Evolutionary conservation across 2,888 invertebrate species (phyloP).

Genomic region (Clanis bilineata): DNA sequence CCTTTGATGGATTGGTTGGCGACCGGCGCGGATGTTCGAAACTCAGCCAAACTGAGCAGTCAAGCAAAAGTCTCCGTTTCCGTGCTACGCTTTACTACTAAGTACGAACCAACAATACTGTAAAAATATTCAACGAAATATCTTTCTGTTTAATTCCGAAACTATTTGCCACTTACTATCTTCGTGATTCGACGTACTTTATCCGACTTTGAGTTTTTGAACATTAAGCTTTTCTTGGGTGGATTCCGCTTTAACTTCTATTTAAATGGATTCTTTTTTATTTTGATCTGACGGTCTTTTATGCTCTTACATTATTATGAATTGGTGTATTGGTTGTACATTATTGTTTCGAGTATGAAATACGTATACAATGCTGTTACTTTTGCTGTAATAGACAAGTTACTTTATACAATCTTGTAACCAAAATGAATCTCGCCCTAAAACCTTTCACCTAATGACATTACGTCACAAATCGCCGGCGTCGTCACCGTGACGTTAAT

Average conservation of each 20-base stretch:
- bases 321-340: no score
- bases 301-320: no score
- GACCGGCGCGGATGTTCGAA: slow-evolving; percentile 78
- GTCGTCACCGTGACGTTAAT: slow-evolving; percentile 31
- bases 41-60: slow-evolving; percentile 67
- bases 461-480: slow-evolving; percentile 24
- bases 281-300: no score
- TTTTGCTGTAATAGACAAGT: no score
- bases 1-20: slow-evolving; percentile 82
- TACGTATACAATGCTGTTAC: no score
- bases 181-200: not conserved
- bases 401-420: not conserved
- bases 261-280: no score
- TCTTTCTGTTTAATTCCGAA: not conserved
- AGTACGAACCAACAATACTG: slow-evolving; percentile 27
- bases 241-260: not conserved
- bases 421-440: slow-evolving; percentile 13
- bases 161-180: not conserved
- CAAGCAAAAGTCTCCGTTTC: slow-evolving; percentile 73
- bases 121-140: not conserved
- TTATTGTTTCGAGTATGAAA: no score
- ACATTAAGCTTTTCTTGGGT: no score
- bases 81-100: slow-evolving; percentile 48
- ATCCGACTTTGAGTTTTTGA: not conserved
- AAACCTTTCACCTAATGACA: slow-evolving; percentile 7